A percentile compares a stretch with the other conserved stretches of the same genome.
Conservation (phyloP, 2,113 vertebrate species). For the Candoia aspera region DNA sequence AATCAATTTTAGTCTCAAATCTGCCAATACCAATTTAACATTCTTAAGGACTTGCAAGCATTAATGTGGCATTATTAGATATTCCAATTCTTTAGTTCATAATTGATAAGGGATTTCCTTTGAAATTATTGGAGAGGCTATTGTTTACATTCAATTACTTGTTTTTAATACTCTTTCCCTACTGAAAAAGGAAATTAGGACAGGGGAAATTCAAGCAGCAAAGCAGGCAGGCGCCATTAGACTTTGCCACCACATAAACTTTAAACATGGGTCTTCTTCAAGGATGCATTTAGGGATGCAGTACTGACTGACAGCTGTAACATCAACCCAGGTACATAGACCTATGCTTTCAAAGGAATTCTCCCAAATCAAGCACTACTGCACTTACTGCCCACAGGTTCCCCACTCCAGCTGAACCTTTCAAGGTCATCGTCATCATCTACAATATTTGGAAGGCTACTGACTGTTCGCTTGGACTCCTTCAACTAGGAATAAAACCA, state of each 20-base stretch:
- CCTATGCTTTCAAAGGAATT: neutral
- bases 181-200: neutral
- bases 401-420: slow-evolving; percentile 95
- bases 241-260: neutral
- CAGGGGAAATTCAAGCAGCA: neutral
- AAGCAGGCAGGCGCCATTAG: neutral
- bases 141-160: neutral
- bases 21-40: neutral
- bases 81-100: neutral
- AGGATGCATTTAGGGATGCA: neutral
- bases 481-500: slow-evolving; percentile 77
- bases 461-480: slow-evolving; percentile 90
- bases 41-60: neutral
- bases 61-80: neutral
- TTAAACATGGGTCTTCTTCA: neutral
- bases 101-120: neutral
- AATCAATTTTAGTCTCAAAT: neutral
- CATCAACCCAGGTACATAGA: neutral
- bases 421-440: slow-evolving; percentile 88
- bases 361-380: neutral
- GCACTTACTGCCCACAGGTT: slow-evolving; percentile 91
- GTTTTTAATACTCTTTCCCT: neutral
- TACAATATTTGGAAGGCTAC: slow-evolving; percentile 83
- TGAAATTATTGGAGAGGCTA: neutral
- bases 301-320: neutral